A percentile compares a stretch with the other conserved stretches of the same genome.
phyloP scores from a whole-genome alignment of 30 jellyfish, hydroid and myxozoan species.

The Aurelia aurita region DNA sequence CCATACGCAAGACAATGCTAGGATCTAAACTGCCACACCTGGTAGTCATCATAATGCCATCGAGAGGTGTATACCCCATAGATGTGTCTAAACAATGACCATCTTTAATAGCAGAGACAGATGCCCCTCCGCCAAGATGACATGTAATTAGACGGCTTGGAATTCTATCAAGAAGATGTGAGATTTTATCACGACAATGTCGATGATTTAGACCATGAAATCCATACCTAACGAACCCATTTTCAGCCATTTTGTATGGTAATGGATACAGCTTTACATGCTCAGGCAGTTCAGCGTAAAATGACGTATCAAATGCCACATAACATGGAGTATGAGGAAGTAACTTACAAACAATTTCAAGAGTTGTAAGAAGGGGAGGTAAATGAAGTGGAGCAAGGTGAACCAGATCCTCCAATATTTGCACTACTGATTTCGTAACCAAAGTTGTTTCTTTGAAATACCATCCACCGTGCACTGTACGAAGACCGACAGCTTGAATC shows the following conservation, averaged over 20 bases:
- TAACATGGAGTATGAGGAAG: constrained; percentile 59
- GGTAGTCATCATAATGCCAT: constrained; percentile 86
- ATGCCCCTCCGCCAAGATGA: constrained; percentile 93
- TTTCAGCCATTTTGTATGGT: constrained; percentile 60
- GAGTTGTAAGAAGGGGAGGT: constrained; percentile 70
- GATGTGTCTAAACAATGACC: constrained; percentile 81
- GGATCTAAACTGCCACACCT: constrained; percentile 91
- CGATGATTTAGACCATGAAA: constrained; percentile 91
- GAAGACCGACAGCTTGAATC: constrained; percentile 74
- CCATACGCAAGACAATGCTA: constrained; percentile 68
- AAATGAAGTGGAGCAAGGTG: constrained; percentile 87
- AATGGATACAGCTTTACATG: constrained; percentile 73
- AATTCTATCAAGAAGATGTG: constrained; percentile 34
- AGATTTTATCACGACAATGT: constrained; percentile 52
- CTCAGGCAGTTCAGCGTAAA: constrained; percentile 69
- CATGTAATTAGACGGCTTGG: constrained; percentile 66
- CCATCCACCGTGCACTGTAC: constrained; percentile 91
- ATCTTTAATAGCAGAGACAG: constrained; percentile 71
- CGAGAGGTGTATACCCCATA: constrained; percentile 92
- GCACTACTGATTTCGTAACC: constrained; percentile 52
- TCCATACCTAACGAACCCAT: constrained; percentile 75
- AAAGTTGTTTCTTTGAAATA: constrained; percentile 60
- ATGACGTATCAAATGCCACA: constrained; percentile 86
- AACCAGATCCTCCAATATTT: constrained; percentile 44
- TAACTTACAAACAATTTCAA: constrained; percentile 49